phyloP scores from a whole-genome alignment of 2,113 vertebrate species.

The Todiramphus chloris region DNA sequence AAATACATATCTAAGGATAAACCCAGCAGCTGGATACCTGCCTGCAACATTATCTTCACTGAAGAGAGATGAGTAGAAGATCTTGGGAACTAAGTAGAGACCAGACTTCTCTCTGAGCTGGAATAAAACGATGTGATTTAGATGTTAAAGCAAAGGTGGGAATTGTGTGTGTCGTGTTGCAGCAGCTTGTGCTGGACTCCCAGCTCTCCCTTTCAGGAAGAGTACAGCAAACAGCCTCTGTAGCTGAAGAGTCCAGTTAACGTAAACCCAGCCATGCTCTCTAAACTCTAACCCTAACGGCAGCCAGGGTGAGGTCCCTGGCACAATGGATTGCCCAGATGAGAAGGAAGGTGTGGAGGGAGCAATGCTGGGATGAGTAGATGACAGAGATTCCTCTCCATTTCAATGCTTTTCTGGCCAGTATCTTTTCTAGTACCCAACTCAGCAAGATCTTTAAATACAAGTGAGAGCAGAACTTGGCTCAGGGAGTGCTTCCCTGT shows the following conservation, averaged over 20 bases:
- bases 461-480: constrained; percentile 23
- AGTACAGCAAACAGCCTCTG: not conserved
- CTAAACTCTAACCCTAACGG: too few species aligned
- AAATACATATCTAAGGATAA: not conserved
- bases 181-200: not conserved
- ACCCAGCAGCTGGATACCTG: not conserved
- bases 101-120: not conserved
- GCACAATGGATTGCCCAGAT: too few species aligned
- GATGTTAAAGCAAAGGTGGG: not conserved
- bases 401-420: not conserved
- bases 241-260: not conserved
- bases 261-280: not conserved
- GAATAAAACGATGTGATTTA: not conserved
- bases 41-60: not conserved
- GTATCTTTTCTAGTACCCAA: not conserved
- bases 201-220: not conserved
- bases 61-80: not conserved
- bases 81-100: not conserved
- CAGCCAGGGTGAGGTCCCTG: too few species aligned
- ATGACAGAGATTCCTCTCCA: not conserved
- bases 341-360: too few species aligned
- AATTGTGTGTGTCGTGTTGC: not conserved
- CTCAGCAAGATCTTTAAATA: constrained; percentile 8
- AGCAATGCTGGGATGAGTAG: not conserved
- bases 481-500: not conserved